Percentiles rank a stretch among this genome's conserved stretches.
Conservation (phyloP, 2,113 vertebrate genomes). For the Alexandromys fortis region DNA sequence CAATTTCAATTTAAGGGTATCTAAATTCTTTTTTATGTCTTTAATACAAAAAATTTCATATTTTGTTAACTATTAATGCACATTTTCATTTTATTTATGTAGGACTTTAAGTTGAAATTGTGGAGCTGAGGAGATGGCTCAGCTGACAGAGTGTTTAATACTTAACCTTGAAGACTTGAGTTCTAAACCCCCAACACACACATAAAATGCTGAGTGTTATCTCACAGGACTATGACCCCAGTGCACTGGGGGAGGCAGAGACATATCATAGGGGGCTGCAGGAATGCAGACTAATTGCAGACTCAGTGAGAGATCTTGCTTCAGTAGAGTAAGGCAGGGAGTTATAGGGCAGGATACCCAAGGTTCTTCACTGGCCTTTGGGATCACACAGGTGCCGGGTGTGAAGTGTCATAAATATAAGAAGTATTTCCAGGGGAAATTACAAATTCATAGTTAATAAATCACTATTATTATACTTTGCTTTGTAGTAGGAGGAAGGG, state of each 20-base stretch:
- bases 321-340: not conserved
- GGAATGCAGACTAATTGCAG: not conserved
- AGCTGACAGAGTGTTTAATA: no score
- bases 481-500: not conserved
- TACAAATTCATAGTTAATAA: not conserved
- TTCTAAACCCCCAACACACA: not conserved
- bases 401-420: not conserved
- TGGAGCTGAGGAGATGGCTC: not conserved
- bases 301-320: not conserved
- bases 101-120: not conserved
- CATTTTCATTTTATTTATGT: not conserved
- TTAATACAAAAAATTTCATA: not conserved
- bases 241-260: not conserved
- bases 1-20: not conserved
- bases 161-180: not conserved
- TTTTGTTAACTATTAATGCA: not conserved
- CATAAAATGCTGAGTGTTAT: not conserved
- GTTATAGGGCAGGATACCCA: not conserved
- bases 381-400: not conserved
- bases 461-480: no score
- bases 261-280: not conserved
- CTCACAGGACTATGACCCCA: not conserved
- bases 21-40: not conserved
- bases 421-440: not conserved
- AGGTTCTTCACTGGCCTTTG: not conserved